Conservation (phyloP, 2,113 vertebrate species). For the Notothenia coriiceps region DNA sequence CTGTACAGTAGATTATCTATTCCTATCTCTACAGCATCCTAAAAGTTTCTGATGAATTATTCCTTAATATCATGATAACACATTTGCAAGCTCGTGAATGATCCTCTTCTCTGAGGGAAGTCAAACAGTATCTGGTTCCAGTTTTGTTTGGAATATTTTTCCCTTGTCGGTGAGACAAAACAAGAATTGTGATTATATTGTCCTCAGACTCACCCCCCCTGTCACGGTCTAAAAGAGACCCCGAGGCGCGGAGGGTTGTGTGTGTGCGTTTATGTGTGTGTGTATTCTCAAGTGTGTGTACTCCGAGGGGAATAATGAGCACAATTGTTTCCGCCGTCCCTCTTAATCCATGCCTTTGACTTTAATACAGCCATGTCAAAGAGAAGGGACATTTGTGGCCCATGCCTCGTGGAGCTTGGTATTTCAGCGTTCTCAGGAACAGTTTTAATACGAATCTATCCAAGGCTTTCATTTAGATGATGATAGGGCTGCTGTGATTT, state of each 20-base stretch:
- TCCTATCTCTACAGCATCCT: neutral
- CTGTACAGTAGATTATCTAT: conserved; percentile 4
- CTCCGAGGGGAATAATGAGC: conserved; percentile 67
- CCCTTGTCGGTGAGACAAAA: neutral
- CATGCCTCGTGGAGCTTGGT: neutral
- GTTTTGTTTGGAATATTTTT: neutral
- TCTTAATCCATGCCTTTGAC: conserved; percentile 32
- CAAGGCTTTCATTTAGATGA: conserved; percentile 15
- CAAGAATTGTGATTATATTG: conserved; percentile 16
- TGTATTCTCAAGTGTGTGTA: conserved; percentile 18
- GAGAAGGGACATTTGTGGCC: conserved; percentile 27
- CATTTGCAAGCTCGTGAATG: neutral
- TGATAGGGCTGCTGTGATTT: neutral
- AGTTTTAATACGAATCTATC: neutral
- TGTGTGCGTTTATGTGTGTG: conserved; percentile 24
- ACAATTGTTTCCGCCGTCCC: conserved; percentile 63
- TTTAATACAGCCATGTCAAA: conserved; percentile 33
- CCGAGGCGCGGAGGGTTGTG: conserved; percentile 19
- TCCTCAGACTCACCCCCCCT: conserved; percentile 36
- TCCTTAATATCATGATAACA: neutral
- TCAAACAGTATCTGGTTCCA: neutral
- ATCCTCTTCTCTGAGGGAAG: neutral
- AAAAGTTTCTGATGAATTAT: neutral
- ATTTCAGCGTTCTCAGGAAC: conserved; percentile 8
- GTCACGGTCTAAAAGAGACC: conserved; percentile 56